Evolutionary conservation across 2,797 vertebrate species (phyloP).

Genomic region (Sebastes aleutianus): DNA sequence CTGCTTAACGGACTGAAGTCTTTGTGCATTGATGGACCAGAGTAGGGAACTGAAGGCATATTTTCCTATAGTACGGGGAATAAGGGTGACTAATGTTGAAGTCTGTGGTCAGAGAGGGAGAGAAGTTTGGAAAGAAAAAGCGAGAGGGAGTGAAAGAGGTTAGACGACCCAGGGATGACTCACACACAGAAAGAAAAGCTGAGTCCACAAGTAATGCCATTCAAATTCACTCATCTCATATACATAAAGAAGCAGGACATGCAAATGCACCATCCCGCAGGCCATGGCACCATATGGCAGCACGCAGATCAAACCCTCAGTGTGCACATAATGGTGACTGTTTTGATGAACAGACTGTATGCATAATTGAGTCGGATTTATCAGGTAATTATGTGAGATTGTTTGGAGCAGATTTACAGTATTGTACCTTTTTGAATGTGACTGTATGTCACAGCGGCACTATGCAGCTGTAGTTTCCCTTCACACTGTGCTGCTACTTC

Average conservation of each 20-base stretch:
- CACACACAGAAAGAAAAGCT: conserved; percentile 27
- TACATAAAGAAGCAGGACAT: conserved; percentile 50
- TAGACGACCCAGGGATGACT: conserved; percentile 36
- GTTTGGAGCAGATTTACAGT: conserved; percentile 30
- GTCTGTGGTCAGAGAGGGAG: conserved; percentile 43
- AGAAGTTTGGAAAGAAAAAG: conserved; percentile 48
- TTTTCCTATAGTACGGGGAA: conserved; percentile 52
- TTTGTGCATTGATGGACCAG: not conserved
- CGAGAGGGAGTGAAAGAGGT: conserved; percentile 34
- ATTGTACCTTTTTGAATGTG: not conserved
- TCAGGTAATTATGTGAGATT: conserved; percentile 27
- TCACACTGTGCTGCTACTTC: not conserved
- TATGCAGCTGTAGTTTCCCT: not conserved
- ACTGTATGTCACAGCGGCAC: not conserved
- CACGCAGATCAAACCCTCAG: conserved; percentile 33
- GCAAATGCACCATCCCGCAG: conserved; percentile 48
- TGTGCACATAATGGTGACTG: conserved; percentile 14
- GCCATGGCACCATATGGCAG: conserved; percentile 55
- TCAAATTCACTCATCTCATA: conserved; percentile 24
- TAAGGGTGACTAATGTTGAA: conserved; percentile 56
- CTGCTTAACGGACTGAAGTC: conserved; percentile 11
- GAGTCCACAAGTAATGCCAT: conserved; percentile 24
- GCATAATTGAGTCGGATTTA: conserved; percentile 46
- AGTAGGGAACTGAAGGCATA: conserved; percentile 6
- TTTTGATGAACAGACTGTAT: conserved; percentile 56